Base-by-base conservation (phyloP, 2,888 invertebrate species). In the Lepidocyrtoides sp. region DNA sequence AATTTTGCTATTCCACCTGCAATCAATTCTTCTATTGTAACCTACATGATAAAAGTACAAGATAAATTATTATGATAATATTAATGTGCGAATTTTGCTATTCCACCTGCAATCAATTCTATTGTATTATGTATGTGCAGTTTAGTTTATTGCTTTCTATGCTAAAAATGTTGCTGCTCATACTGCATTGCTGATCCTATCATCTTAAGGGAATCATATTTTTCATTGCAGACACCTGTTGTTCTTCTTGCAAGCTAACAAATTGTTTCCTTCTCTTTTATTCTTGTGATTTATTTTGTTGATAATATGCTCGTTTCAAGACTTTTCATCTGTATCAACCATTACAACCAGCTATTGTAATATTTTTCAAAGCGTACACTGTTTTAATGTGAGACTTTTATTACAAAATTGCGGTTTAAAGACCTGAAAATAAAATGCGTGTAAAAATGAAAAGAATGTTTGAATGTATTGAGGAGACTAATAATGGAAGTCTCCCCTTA, bases 221-320 rank as follows among this genome's bases (percentile, higher is more conserved):
- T 3, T 17, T 5, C 14, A 10, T 3, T 26, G 60, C 26, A 26
- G 12, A 60, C 60, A 60, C 60, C 60, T 57, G 20, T 57, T n/a
- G n/a, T n/a, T n/a, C n/a, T n/a, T n/a, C n/a, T 12, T 54, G 54
- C 4, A 60, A 23, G 12, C 54, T 54, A 26, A 60, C 60, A 60
- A 60, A 60, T 60, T 60, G 60, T 60, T 60, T 60, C 60, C 60
- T 60, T 26, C 26, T n/a, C n/a, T n/a, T n/a, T n/a, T n/a, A n/a
- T n/a, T 60, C 17, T 26, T 60, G 2, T 41, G 41, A 51, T 23
- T 23, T 23, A 60, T 60, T 60, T 60, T 5, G 8, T 26, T 3
- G 54, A 8, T 44, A 14, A 44, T 44, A 44, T 54, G 4, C 10
- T 54, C 17, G 2, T 54, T 54, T 7, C 20, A 54, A n/a, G 17